Conservation (phyloP, 1,140 invertebrate species). For the Diprion similis region DNA sequence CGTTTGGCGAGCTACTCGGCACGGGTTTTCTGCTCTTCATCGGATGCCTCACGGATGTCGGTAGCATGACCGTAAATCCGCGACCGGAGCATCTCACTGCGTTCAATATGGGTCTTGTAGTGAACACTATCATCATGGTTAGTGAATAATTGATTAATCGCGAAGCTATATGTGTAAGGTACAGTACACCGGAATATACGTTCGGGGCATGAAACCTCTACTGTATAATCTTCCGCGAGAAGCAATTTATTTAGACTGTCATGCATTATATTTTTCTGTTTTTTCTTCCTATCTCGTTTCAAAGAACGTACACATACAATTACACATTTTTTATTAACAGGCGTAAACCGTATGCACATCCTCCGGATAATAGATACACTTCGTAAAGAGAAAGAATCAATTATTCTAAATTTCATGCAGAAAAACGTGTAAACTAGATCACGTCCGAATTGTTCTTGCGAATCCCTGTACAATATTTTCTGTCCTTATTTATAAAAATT, state of each 20-base stretch:
- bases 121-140: constrained; percentile 73
- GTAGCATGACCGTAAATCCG: constrained; percentile 37
- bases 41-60: constrained; percentile 75
- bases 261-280: not conserved
- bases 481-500: no score
- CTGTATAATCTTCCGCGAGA: no score
- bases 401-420: no score
- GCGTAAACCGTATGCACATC: no score
- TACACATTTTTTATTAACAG: no score
- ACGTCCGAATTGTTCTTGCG: no score
- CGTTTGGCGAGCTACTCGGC: constrained; percentile 72
- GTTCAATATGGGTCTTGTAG: constrained; percentile 74
- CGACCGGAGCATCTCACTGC: constrained; percentile 66
- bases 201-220: no score
- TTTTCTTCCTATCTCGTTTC: not conserved
- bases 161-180: not conserved
- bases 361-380: no score
- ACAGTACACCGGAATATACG: not conserved
- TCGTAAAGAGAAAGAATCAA: no score
- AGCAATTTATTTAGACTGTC: not conserved
- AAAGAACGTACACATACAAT: no score
- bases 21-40: constrained; percentile 77
- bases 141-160: constrained; percentile 24
- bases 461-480: no score
- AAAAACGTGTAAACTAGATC: no score